Evolutionary conservation across 2,888 invertebrate species (phyloP).

Genomic region (Oscheius sp.): DNA sequence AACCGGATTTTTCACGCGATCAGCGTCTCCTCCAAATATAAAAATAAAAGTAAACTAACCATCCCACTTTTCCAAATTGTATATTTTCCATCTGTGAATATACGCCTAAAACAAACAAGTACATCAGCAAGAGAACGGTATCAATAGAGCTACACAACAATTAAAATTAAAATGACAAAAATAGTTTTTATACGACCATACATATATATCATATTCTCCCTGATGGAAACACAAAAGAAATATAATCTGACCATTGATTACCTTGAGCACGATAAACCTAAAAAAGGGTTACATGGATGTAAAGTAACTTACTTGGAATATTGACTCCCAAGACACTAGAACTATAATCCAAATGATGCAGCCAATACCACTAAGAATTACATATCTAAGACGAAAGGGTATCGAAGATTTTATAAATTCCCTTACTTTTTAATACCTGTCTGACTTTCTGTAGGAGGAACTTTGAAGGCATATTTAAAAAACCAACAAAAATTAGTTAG

Average conservation of each 20-base stretch:
- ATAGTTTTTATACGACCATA: too few relatives aligned
- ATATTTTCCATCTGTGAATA: not conserved
- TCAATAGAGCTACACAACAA: too few relatives aligned
- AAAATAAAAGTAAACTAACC: not conserved
- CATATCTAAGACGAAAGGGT: constrained; percentile 8
- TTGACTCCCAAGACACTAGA: constrained; percentile 43
- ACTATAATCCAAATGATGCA: constrained; percentile 40
- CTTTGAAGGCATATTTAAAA: constrained; percentile 48
- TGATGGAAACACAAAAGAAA: constrained; percentile 49
- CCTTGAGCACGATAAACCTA: constrained; percentile 50
- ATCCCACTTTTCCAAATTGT: not conserved
- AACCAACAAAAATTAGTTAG: constrained; percentile 49
- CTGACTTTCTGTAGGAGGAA: constrained; percentile 36
- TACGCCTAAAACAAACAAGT: not conserved
- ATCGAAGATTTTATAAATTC: not conserved
- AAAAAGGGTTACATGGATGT: constrained; percentile 20
- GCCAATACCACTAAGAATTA: constrained; percentile 38
- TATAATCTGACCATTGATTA: constrained; percentile 47
- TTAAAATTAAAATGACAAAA: too few relatives aligned
- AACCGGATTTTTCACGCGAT: not conserved
- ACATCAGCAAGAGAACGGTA: not conserved
- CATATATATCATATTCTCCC: too few relatives aligned
- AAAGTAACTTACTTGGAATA: constrained; percentile 41
- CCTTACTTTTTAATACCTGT: constrained; percentile 43
- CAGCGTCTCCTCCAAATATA: not conserved